phyloP scores from a whole-genome alignment of 2,888 invertebrate species.

The Sminthurides aquaticus region DNA sequence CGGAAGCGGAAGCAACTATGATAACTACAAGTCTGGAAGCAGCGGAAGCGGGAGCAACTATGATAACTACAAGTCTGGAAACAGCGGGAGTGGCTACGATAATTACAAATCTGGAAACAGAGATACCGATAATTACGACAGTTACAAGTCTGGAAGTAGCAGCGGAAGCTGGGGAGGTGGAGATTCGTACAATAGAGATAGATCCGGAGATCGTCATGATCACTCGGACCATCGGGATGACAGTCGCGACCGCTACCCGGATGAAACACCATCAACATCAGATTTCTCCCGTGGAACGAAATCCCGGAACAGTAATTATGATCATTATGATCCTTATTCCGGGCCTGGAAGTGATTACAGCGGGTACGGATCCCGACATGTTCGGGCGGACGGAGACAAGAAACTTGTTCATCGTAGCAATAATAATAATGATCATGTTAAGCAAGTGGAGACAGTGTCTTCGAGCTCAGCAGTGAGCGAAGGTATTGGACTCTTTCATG shows the following conservation, averaged over 20 bases:
- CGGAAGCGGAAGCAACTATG: background rate
- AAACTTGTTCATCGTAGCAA: background rate
- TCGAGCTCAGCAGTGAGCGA: background rate
- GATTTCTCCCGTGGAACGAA: background rate
- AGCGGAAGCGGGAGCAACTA: background rate
- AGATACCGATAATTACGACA: background rate
- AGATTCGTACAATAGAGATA: background rate
- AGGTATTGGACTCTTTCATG: slow-evolving; percentile 20
- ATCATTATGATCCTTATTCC: slow-evolving; percentile 11
- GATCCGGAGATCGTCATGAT: background rate
- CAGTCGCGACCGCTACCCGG: background rate
- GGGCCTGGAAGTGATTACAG: slow-evolving; percentile 1
- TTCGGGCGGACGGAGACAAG: slow-evolving; percentile 9
- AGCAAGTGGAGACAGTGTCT: background rate
- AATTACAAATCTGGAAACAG: background rate
- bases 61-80: slow-evolving; percentile 1
- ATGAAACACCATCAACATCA: background rate
- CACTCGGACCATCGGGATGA: background rate
- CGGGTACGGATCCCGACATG: slow-evolving; percentile 10
- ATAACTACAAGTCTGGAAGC: background rate
- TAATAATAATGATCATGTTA: background rate
- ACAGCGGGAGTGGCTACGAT: background rate
- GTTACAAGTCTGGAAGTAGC: background rate
- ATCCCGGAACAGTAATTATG: background rate
- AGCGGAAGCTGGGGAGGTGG: background rate